A percentile compares a stretch with the other conserved stretches of the same genome.
Conservation (phyloP, 2,888 invertebrate genomes). For the Amphipyra berbera region DNA sequence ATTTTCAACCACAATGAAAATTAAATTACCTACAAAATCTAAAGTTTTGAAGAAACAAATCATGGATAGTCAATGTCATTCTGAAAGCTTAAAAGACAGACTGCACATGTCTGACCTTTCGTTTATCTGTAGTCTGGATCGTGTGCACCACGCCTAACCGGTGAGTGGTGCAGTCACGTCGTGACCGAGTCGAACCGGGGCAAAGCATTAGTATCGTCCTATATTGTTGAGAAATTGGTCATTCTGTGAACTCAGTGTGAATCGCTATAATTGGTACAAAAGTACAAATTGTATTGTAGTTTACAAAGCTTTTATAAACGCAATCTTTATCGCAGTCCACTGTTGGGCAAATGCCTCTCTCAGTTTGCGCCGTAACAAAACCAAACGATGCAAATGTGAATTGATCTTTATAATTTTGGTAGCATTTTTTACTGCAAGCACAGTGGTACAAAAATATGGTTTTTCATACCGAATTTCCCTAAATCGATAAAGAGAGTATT, state of each 20-base stretch:
- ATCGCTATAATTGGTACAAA: conserved; percentile 14
- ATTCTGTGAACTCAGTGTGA: conserved; percentile 32
- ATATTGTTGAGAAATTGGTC: conserved; percentile 52
- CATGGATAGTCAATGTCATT: conserved; percentile 39
- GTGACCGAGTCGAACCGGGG: conserved; percentile 45
- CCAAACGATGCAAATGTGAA: no score
- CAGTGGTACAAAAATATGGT: no score
- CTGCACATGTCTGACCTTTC: conserved; percentile 53
- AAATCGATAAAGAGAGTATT: no score
- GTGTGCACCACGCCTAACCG: conserved; percentile 53
- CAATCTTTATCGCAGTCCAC: no score
- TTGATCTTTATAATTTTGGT: no score
- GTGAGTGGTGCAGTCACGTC: conserved; percentile 52
- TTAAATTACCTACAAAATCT: neutral
- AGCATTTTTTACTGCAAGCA: no score
- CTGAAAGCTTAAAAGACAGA: conserved; percentile 23
- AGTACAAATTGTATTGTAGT: no score
- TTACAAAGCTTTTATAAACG: no score
- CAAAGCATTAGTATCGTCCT: conserved; percentile 37
- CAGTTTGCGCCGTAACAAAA: no score
- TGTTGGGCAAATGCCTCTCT: no score
- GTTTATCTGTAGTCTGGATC: conserved; percentile 51
- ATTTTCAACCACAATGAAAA: no score
- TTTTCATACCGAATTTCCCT: no score
- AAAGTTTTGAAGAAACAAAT: conserved; percentile 5